Base-by-base conservation (phyloP, 2,888 invertebrate genomes). In the Amphipoea oculea region DNA sequence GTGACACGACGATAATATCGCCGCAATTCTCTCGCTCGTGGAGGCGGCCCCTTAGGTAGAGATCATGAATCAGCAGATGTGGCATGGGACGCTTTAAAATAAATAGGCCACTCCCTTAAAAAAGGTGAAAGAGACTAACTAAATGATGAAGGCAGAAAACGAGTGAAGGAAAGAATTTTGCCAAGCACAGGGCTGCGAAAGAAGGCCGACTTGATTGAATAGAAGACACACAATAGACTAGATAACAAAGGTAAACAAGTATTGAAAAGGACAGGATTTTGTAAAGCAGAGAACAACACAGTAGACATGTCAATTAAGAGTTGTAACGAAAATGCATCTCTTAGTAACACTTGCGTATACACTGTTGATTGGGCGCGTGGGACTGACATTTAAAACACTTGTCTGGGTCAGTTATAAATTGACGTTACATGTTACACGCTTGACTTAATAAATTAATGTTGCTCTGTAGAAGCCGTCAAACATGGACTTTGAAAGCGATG, bases 351-450 rank as follows among this genome's bases (percentile, higher is more conserved):
- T 77, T 71, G 45, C 60, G 76, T 63, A 23, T 54, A 36, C 36
- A 70, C 23, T 40, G 54, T 54, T 45, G 78, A 83, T 79, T 78
- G 73, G 40, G 40, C 67, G 72, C 81, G 85, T 83, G 83, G 75
- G 86, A 82, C 57, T 86, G 88, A 82, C 79, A 85, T 85, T 88
- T 80, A 73, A 80, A 86, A 77, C 71, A 81, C 51, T 69, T 66
- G 76, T 81, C 71, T 72, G 79, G 77, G 83, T 83, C 84, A 80
- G 72, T 66, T 60, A 54, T 63, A 57, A 73, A 85, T 81, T 80
- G 72, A 73, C 63, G 68, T 83, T 78, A 78, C 82, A 72, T 23
- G 78, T 65, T 70, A 42, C 29, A 66, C 36, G 72, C 67, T 83
- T 82, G 79, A 79, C n/a, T 70, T 68, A 40, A 72, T 48, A 78